These are phyloP conservation scores for Scaptomyza flava DNA, from an alignment of 2,888 invertebrate genomes.

Conservation along the genomic window DNA sequence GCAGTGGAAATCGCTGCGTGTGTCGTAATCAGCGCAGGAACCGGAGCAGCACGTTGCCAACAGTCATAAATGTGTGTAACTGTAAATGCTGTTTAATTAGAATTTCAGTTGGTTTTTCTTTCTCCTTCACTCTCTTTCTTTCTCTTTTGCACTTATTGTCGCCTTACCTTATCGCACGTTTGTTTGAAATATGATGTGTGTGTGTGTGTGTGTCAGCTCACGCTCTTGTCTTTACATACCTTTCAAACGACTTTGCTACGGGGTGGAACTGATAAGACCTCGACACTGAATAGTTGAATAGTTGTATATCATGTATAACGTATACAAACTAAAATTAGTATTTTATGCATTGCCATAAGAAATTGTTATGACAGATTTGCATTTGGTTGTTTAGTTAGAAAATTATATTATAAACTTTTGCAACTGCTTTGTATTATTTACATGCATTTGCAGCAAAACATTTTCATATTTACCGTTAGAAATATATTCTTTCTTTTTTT, in stretches of 20 bases:
- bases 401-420: too few species aligned
- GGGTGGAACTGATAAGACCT: conserved; percentile 54
- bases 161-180: conserved; percentile 57
- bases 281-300: conserved; percentile 22
- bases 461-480: conserved; percentile 32
- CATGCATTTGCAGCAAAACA: conserved; percentile 6
- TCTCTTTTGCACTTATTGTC: conserved; percentile 3
- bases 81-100: conserved; percentile 60
- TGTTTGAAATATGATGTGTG: conserved; percentile 40
- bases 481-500: conserved; percentile 8
- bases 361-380: background rate
- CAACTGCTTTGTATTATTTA: background rate
- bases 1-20: conserved; percentile 45
- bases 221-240: conserved; percentile 47
- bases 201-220: conserved; percentile 13
- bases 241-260: conserved; percentile 70
- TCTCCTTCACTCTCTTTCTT: background rate
- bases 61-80: conserved; percentile 32
- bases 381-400: background rate
- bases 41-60: conserved; percentile 38
- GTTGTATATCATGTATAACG: background rate
- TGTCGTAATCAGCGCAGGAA: conserved; percentile 64
- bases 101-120: conserved; percentile 37
- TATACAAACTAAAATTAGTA: background rate
- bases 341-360: background rate